Evolutionary conservation across 2,113 vertebrate species (phyloP).

Genomic region (Mirounga angustirostris): DNA sequence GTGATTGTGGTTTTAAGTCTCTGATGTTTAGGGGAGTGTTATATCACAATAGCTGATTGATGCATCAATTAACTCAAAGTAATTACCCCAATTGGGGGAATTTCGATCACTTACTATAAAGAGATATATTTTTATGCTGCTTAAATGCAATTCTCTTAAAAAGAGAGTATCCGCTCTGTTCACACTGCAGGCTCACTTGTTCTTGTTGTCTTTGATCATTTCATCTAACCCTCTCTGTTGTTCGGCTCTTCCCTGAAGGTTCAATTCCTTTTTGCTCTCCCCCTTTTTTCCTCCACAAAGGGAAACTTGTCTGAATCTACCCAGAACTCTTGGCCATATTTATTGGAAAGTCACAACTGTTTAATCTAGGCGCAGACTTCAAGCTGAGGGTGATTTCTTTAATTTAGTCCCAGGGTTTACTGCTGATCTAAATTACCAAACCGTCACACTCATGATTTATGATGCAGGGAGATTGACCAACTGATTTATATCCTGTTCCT

Average conservation of each 20-base stretch:
- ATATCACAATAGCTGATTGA: background rate
- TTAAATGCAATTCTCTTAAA: background rate
- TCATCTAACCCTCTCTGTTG: background rate
- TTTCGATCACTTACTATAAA: background rate
- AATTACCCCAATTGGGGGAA: background rate
- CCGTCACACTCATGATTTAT: conserved; percentile 58
- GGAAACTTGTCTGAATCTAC: background rate
- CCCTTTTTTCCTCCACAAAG: background rate
- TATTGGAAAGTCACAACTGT: conserved; percentile 62
- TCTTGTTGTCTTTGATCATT: background rate
- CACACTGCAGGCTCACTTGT: background rate
- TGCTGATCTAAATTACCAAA: conserved; percentile 74
- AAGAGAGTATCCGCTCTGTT: background rate
- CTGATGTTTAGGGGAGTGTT: background rate
- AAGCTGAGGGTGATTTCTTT: conserved; percentile 64
- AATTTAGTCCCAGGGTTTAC: conserved; percentile 54
- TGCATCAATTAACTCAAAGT: background rate
- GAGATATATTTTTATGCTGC: background rate
- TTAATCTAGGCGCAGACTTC: conserved; percentile 49
- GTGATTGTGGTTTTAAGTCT: background rate
- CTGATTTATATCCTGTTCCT: conserved; percentile 71
- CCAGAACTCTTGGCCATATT: conserved; percentile 23
- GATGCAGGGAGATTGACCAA: conserved; percentile 51
- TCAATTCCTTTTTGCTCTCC: background rate
- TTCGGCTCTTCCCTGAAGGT: background rate